These are phyloP conservation scores for Drosophila elegans DNA, from an alignment of 1,140 invertebrate genomes.

Conservation along the genomic window DNA sequence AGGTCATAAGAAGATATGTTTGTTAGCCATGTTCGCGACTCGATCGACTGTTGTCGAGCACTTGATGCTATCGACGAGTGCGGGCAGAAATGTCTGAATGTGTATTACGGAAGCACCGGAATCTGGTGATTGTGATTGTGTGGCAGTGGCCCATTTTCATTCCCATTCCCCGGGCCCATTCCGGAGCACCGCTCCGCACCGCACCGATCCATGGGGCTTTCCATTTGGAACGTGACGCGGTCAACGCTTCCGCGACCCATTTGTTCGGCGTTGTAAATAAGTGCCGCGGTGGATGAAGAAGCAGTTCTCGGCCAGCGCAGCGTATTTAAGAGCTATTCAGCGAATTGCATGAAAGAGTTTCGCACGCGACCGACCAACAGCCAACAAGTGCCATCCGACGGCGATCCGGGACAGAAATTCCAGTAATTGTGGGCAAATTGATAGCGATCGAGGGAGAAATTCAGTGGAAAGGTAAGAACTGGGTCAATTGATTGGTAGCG, in stretches of 20 bases:
- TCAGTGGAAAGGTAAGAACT: conserved; percentile 67
- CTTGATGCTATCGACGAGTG: conserved; percentile 33
- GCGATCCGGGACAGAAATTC: conserved; percentile 28
- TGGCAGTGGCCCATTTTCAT: background rate
- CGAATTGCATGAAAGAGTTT: conserved; percentile 71
- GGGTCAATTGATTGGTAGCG: conserved; percentile 24
- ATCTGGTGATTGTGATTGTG: conserved; percentile 33
- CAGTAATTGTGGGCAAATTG: conserved; percentile 14
- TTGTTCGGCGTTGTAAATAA: conserved; percentile 65
- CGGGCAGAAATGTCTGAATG: conserved; percentile 50
- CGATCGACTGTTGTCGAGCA: conserved; percentile 1
- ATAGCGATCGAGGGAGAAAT: conserved; percentile 35
- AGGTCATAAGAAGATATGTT: conserved; percentile 22
- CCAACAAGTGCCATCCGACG: conserved; percentile 25
- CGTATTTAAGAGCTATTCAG: conserved; percentile 83
- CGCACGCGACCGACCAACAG: conserved; percentile 68
- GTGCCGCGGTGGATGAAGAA: conserved; percentile 19
- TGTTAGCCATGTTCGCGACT: conserved; percentile 26
- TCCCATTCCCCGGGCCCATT: conserved; percentile 4
- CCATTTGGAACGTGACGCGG: conserved; percentile 68
- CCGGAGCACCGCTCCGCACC: conserved; percentile 6
- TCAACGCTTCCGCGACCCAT: conserved; percentile 79
- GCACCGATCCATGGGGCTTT: conserved; percentile 28
- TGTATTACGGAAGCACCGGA: conserved; percentile 40
- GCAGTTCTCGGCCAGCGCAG: conserved; percentile 52